Conservation (phyloP, 2,113 vertebrate species). For the Psammodynastes pulverulentus region DNA sequence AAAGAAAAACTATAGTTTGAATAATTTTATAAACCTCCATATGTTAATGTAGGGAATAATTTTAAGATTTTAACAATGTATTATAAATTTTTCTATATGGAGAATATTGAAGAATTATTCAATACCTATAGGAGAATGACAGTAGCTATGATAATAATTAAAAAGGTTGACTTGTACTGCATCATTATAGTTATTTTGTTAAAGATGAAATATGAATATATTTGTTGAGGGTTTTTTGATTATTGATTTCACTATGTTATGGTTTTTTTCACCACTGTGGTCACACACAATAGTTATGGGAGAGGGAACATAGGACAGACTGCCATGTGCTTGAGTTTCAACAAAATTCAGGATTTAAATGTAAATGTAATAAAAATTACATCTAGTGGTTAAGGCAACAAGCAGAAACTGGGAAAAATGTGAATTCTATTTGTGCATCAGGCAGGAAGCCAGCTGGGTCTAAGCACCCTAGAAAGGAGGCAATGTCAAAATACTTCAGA, state of each 20-base stretch:
- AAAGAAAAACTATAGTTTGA: background rate
- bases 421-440: background rate
- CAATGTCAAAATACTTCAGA: background rate
- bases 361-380: background rate
- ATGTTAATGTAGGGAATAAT: rapidly evolving
- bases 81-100: background rate
- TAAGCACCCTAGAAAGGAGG: background rate
- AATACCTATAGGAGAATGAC: background rate
- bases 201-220: background rate
- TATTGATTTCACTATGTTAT: background rate
- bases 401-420: background rate
- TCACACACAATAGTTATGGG: background rate
- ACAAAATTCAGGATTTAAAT: background rate
- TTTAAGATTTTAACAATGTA: background rate
- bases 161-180: background rate
- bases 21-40: background rate
- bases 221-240: background rate
- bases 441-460: background rate
- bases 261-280: background rate
- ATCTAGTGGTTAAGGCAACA: background rate
- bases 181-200: background rate
- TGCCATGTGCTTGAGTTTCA: background rate
- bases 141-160: background rate
- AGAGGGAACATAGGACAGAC: background rate
- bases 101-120: background rate